Base-by-base conservation (phyloP, 1,140 invertebrate species). In the Brachionus rotundiformis region DNA sequence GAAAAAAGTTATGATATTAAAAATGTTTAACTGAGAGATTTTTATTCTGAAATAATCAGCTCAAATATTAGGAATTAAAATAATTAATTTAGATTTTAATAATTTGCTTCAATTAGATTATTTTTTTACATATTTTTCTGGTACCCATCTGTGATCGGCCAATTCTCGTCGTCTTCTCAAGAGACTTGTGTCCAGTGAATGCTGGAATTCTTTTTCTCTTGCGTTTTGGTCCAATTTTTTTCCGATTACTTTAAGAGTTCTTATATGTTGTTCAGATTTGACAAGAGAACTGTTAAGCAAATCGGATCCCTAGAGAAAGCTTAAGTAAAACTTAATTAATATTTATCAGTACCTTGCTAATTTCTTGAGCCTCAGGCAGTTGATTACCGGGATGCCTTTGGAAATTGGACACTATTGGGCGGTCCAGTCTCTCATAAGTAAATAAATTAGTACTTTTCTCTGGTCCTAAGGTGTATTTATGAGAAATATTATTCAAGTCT, bases 331-430 rank as follows among this genome's bases (percentile, higher is more conserved):
- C n/a, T n/a, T 29, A 31, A 39, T 33, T 68, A 13, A 3, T 63
- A 29, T 16, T 47, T 19, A 10, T 75, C n/a, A 75, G 13, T 47
- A 88, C 87, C 84, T 84, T 85, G 65, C 85, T 84, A 23, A 87
- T 85, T 36, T 87, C 85, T 79, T 86, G 85, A 27, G 87, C 84
- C 71, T 88, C 87, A 13, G 87, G 87, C 25, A 88, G 41, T 75
- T 88, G 86, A 59, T 84, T 87, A 27, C 88, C 88, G 27, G 86
- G 86, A 84, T 88, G 88, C 82, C 86, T 82, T 81, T 88, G 87
- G 84, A 86, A 88, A 8, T 87, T 84, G 31, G 83, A 82, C 3
- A 88, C 85, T 29, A 87, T 83, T 41, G 88, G 88, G 29, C 88
- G 83, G 82, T 87, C 85, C 11, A 88, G 83, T 41, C 85, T 84